These are phyloP conservation scores for Thaleichthys pacificus DNA, from an alignment of 2,797 vertebrate species.

Conservation along the genomic window DNA sequence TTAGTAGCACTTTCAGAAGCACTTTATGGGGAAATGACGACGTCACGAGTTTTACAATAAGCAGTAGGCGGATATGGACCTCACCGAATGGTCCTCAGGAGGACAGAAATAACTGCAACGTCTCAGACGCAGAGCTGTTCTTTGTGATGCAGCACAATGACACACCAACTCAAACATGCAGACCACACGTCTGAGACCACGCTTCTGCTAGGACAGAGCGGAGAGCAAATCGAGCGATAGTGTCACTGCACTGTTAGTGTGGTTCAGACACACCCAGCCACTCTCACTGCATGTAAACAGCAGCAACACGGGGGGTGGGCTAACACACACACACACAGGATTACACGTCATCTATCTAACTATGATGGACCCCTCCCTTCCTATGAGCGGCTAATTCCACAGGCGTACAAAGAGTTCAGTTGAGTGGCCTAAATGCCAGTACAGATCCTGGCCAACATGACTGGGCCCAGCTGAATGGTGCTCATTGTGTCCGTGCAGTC, in stretches of 20 bases:
- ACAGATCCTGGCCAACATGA: constrained; percentile 65
- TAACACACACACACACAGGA: background rate
- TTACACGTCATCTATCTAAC: constrained; percentile 48
- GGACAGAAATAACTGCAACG: background rate
- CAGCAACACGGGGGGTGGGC: too few relatives aligned
- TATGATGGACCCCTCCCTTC: constrained; percentile 50
- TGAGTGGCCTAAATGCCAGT: constrained; percentile 73
- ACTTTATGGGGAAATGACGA: background rate
- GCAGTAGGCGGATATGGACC: background rate
- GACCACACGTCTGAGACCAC: background rate
- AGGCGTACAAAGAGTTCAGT: constrained; percentile 65
- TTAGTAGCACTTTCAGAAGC: background rate
- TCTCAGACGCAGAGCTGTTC: too few relatives aligned
- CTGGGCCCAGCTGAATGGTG: constrained; percentile 72
- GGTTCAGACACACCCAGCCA: too few relatives aligned
- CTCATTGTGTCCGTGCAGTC: constrained; percentile 75
- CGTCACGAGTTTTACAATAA: background rate
- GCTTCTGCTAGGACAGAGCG: background rate
- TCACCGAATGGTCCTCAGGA: background rate
- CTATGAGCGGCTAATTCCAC: constrained; percentile 63
- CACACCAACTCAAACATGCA: background rate
- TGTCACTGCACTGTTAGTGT: too few relatives aligned
- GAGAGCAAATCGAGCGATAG: too few relatives aligned
- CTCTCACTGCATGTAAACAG: too few relatives aligned
- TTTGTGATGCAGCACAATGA: too few relatives aligned